Evolutionary conservation across 1,140 invertebrate genomes (phyloP), one percentile per base, ranked within the genome.

Genomic region (Lucilia sericata): DNA sequence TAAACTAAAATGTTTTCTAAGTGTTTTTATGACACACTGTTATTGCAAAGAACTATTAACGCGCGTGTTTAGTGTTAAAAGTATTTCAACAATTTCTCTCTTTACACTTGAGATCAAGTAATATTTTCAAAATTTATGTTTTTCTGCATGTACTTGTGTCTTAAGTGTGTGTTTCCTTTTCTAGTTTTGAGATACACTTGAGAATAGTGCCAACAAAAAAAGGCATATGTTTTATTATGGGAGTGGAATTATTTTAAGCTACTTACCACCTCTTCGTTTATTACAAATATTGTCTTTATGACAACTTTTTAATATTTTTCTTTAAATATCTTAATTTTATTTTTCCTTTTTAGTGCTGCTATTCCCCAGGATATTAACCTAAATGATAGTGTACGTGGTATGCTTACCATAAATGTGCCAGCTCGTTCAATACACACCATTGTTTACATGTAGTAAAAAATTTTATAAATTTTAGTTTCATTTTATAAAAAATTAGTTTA

Each of bases 391-490:
- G 83, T 85, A 60, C 87, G 87, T 55, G 90, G 89, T 12, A 74
- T 74, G 60, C 82, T 90, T n/a, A 84, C 49, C 8, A 74, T 91
- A 14, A 85, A 84, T 5, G 60, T 91, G 82, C 89, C 89, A 0
- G 85, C 89, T 13, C 86, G 88, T 82, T 91, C 89, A 80, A 86
- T 89, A 85, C 90, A 91, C 82, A 87, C 89, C 8, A 85, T 91
- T 2, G 74, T 90, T 83, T 91, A 89, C 75, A 90, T 88, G 81
- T 91, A 78, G 88, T 55, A 17, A 55, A 55, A n/a, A 55, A 10
- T 55, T 12, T 42, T 8, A 2, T 8, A 42, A 7, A 42, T 1
- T 42, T 42, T 42, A 2, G 25, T 30, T 30, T 30, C 3, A 30
- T 30, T 30, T 30, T 30, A 30, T 42, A 7, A 42, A 42, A 7